phyloP scores from a whole-genome alignment of 2,888 invertebrate species.

The Acleris cristana region DNA sequence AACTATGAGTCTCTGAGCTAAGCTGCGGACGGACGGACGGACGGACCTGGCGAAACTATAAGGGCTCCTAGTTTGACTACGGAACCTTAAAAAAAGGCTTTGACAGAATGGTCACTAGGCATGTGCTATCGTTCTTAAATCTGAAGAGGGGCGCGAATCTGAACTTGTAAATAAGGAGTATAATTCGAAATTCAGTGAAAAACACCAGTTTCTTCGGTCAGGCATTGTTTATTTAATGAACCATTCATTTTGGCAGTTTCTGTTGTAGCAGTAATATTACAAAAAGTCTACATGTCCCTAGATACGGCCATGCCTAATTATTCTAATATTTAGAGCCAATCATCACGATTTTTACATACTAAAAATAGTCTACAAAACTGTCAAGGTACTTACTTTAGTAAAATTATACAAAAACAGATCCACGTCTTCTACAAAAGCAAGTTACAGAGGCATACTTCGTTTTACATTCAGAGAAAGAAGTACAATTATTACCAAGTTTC shows the following conservation, averaged over 20 bases:
- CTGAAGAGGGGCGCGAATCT: too few relatives aligned
- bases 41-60: too few relatives aligned
- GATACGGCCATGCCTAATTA: conserved; percentile 21
- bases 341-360: conserved; percentile 1
- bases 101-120: too few relatives aligned
- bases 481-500: conserved; percentile 5
- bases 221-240: conserved; percentile 31
- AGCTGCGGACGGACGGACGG: too few relatives aligned
- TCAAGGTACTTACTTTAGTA: neutral
- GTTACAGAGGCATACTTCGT: conserved; percentile 2
- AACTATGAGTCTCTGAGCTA: too few relatives aligned
- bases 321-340: conserved; percentile 25
- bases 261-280: conserved; percentile 23
- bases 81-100: too few relatives aligned
- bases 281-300: conserved; percentile 26
- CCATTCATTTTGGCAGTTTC: conserved; percentile 29
- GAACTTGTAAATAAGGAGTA: neutral
- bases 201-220: conserved; percentile 5
- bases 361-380: conserved; percentile 3
- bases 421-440: conserved; percentile 15
- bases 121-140: too few relatives aligned
- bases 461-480: conserved; percentile 2
- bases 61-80: too few relatives aligned
- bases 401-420: neutral
- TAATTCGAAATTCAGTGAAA: neutral